Evolutionary conservation across 2,888 invertebrate species (phyloP), one percentile per base, ranked within the genome.

Genomic region (Brachylomia viminalis): DNA sequence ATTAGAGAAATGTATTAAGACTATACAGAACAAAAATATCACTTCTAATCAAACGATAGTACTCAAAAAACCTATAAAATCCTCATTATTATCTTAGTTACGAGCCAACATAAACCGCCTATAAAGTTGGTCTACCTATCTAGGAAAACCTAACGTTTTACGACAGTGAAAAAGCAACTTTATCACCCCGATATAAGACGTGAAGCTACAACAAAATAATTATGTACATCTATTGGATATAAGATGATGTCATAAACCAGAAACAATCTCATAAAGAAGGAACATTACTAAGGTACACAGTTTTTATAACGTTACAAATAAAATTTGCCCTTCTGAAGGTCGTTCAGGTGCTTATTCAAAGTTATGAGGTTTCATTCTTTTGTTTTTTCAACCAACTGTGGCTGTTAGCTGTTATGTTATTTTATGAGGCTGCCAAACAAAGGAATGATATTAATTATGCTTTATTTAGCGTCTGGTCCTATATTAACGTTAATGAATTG

Each of bases 101-200:
- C 91, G 93, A 91, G 79, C 88, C 52, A 78, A 88, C 88, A 91
- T 94, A 93, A 95, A 93, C 87, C 85, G 81, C 83, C 85, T 87
- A 86, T 92, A 92, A 91, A 90, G 79, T 85, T 87, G 83, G 84
- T 83, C 85, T 86, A 84, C 87, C 87, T 87, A 84, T 87, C 87
- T 87, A 85, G 83, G 81, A 86, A 83, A 83, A 88, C 75, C 66
- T 62, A 69, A 49, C 65, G 79, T 91, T 67, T 87, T 80, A 88
- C 62, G 82, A 73, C 83, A 81, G 33, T 79, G 76, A 77, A 88
- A 88, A 86, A 82, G 67, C 68, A 68, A 72, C 83, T 85, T 88
- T 90, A 89, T 79, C 77, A 62, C 82, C 74, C 27, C n/a, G 72
- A 65, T 76, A 81, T 86, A 89, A 86, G 83, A 84, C 82, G 67